These are phyloP conservation scores for Drosophila prosaltans DNA, from an alignment of 1,140 invertebrate genomes.

Conservation along the genomic window DNA sequence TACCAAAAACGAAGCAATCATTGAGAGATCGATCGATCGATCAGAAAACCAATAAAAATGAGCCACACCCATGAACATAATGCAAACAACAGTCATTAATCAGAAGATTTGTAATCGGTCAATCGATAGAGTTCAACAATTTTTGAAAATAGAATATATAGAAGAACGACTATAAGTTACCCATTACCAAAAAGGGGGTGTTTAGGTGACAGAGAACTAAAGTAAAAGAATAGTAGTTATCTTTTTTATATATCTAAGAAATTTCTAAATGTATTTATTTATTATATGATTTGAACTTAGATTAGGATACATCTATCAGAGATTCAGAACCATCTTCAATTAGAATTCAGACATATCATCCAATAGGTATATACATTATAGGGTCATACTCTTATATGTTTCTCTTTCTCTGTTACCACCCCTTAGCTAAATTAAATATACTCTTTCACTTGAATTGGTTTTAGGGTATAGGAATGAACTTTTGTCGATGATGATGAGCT, in stretches of 20 bases:
- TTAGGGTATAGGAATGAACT: constrained; percentile 1
- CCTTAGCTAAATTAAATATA: neutral
- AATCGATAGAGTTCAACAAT: constrained; percentile 11
- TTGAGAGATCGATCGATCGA: constrained; percentile 7
- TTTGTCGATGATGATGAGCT: constrained; percentile 12
- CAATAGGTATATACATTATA: no score
- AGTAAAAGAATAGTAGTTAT: no score
- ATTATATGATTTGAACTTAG: no score
- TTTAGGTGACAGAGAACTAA: no score
- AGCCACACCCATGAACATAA: constrained; percentile 13
- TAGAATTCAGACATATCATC: no score
- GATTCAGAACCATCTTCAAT: no score
- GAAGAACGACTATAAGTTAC: neutral
- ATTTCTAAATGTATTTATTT: no score
- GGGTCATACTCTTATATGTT: no score
- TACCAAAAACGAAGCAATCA: neutral
- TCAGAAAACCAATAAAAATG: constrained; percentile 11
- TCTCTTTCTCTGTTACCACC: no score
- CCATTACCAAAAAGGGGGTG: neutral
- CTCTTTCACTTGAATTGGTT: neutral
- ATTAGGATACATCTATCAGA: no score
- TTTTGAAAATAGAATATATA: constrained; percentile 11
- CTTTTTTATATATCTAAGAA: no score
- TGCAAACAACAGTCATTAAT: constrained; percentile 17
- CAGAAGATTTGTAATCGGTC: constrained; percentile 19